Percentiles rank a stretch among this genome's conserved stretches.
These are phyloP conservation scores for Tiphia femorata DNA, from an alignment of 2,888 invertebrate species.

Conservation along the genomic window DNA sequence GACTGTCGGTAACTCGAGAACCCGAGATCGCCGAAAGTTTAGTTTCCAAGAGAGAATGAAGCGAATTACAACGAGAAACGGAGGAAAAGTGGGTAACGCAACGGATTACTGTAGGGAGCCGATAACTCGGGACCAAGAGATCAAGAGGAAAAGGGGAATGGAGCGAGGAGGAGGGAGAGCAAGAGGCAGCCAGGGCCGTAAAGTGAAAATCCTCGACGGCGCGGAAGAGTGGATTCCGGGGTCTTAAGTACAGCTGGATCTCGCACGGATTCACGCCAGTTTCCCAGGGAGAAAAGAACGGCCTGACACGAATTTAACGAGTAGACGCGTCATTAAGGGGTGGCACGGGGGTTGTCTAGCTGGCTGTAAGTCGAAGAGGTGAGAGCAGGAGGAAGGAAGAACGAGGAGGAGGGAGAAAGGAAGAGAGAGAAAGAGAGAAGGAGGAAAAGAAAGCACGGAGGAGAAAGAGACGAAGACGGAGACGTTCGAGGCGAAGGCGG, in stretches of 20 bases:
- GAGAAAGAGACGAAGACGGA: too few relatives aligned
- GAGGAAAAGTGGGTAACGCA: too few relatives aligned
- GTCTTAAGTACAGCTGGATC: too few relatives aligned
- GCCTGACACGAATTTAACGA: slow-evolving; percentile 61
- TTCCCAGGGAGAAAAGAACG: slow-evolving; percentile 30
- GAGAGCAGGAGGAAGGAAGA: slow-evolving; percentile 9
- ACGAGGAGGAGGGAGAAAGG: slow-evolving; percentile 17
- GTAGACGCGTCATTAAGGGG: slow-evolving; percentile 62
- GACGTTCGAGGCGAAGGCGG: slow-evolving; percentile 20
- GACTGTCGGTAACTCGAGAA: too few relatives aligned
- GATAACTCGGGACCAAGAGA: too few relatives aligned
- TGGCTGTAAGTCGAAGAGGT: slow-evolving; percentile 36
- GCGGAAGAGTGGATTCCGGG: too few relatives aligned
- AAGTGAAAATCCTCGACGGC: too few relatives aligned
- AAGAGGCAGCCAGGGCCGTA: background rate
- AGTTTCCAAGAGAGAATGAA: too few relatives aligned
- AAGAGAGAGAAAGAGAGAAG: slow-evolving; percentile 7
- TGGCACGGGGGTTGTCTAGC: slow-evolving; percentile 40
- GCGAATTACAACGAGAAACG: too few relatives aligned
- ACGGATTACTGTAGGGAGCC: too few relatives aligned
- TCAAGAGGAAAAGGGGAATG: slow-evolving; percentile 38
- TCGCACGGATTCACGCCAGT: slow-evolving; percentile 26
- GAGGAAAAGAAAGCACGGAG: too few relatives aligned
- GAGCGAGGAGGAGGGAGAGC: background rate
- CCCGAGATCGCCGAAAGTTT: too few relatives aligned